These are phyloP conservation scores for Arctopsyche grandis DNA, from an alignment of 1,140 invertebrate genomes.

Conservation along the genomic window DNA sequence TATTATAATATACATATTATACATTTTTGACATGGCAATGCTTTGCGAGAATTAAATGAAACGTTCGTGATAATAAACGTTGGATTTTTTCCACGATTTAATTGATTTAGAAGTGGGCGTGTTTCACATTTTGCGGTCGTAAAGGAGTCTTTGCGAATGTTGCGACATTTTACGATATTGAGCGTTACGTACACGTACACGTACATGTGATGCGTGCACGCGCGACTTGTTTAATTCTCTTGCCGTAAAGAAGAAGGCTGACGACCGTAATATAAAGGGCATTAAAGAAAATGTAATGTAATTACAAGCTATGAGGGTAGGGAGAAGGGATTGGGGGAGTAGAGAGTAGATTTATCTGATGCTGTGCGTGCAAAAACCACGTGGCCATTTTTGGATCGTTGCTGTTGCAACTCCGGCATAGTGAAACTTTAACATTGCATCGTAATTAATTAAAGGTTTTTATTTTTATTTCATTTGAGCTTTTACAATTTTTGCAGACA, in stretches of 20 bases:
- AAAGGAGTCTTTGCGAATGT: slow-evolving; percentile 26
- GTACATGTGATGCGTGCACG: slow-evolving; percentile 28
- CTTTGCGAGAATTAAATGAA: too few species aligned
- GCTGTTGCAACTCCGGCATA: background rate
- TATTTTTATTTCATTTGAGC: too few species aligned
- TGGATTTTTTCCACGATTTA: too few species aligned
- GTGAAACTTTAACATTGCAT: too few species aligned
- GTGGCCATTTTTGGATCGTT: background rate
- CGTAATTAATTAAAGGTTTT: too few species aligned
- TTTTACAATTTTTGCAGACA: too few species aligned
- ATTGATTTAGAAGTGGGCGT: background rate
- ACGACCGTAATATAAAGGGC: slow-evolving; percentile 46
- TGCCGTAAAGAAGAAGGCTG: slow-evolving; percentile 46
- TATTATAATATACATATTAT: too few species aligned
- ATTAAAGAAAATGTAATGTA: slow-evolving; percentile 48
- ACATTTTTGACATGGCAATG: too few species aligned
- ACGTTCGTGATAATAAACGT: too few species aligned
- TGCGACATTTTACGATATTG: slow-evolving; percentile 42
- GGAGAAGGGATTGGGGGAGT: background rate
- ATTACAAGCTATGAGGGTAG: slow-evolving; percentile 16
- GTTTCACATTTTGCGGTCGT: slow-evolving; percentile 28
- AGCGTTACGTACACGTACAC: background rate
- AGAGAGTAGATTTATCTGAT: background rate
- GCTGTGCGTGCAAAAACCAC: slow-evolving; percentile 6
- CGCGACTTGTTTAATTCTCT: slow-evolving; percentile 41